phyloP scores from a whole-genome alignment of 2,888 invertebrate genomes.

The Carabus problematicus region DNA sequence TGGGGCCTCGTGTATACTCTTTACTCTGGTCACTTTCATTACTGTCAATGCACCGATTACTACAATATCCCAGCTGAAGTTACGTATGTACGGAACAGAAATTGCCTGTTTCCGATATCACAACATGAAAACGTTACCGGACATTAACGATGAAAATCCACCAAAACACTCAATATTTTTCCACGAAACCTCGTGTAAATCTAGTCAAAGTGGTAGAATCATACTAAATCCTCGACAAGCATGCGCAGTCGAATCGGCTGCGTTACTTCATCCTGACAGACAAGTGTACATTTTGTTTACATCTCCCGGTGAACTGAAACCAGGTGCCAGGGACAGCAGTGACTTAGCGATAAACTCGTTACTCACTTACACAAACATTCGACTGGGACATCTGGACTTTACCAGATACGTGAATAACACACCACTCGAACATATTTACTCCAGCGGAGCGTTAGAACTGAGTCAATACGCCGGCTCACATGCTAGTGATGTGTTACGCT shows the following conservation, averaged over 20 bases:
- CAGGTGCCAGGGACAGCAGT: slow-evolving; percentile 43
- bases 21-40: too few relatives aligned
- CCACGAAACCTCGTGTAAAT: slow-evolving; percentile 70
- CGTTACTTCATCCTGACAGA: slow-evolving; percentile 65
- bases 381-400: slow-evolving; percentile 62
- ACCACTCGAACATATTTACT: slow-evolving; percentile 65
- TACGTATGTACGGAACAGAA: slow-evolving; percentile 29
- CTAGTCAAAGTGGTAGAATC: slow-evolving; percentile 55
- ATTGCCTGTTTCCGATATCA: slow-evolving; percentile 52
- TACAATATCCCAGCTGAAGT: too few relatives aligned
- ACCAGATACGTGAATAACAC: slow-evolving; percentile 63
- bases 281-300: slow-evolving; percentile 65
- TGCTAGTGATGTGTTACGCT: slow-evolving; percentile 71
- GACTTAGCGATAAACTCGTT: slow-evolving; percentile 57
- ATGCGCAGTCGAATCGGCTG: slow-evolving; percentile 74
- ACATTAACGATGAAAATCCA: slow-evolving; percentile 53
- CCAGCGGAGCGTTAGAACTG: slow-evolving; percentile 59
- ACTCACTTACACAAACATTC: slow-evolving; percentile 61
- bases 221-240: slow-evolving; percentile 66
- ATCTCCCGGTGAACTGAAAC: slow-evolving; percentile 57
- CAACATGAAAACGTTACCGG: slow-evolving; percentile 49
- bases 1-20: too few relatives aligned
- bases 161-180: slow-evolving; percentile 68
- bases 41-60: too few relatives aligned
- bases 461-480: slow-evolving; percentile 67